Evolutionary conservation across 2,113 vertebrate species (phyloP).

Genomic region (Microtus oregoni): DNA sequence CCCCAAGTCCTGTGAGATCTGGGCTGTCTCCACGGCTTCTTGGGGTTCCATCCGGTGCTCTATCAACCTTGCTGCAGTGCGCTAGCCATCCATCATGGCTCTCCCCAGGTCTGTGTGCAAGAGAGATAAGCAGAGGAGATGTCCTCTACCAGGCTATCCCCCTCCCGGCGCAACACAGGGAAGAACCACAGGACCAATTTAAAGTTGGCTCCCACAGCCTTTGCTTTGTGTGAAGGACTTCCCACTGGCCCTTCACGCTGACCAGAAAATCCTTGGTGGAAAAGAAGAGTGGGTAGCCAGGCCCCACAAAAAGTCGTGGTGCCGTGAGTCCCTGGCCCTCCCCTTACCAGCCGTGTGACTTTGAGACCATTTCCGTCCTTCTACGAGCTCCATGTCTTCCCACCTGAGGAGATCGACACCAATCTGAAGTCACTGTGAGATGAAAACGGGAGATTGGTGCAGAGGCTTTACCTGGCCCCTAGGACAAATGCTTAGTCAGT

Average conservation of each 20-base stretch:
- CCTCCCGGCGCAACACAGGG: conserved; percentile 25
- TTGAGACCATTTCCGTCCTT: neutral
- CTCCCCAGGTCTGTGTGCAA: conserved; percentile 68
- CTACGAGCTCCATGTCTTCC: neutral
- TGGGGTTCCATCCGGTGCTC: conserved; percentile 40
- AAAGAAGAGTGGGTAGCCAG: neutral
- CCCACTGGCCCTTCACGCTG: neutral
- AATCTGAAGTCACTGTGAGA: neutral
- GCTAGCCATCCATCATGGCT: conserved; percentile 44
- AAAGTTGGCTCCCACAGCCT: conserved; percentile 60
- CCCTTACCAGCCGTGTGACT: neutral
- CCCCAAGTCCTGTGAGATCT: neutral
- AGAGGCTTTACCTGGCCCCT: neutral
- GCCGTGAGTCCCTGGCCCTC: neutral
- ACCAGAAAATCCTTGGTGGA: neutral
- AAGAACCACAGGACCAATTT: conserved; percentile 46
- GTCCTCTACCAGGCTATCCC: conserved; percentile 51
- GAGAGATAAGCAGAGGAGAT: conserved; percentile 79
- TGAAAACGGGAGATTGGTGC: neutral
- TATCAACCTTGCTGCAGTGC: conserved; percentile 10
- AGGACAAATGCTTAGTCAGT: too few species aligned
- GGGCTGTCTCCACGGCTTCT: neutral
- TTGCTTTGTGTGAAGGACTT: conserved; percentile 49
- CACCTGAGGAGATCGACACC: neutral
- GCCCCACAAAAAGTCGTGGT: neutral